phyloP scores from a whole-genome alignment of 1,140 invertebrate genomes.

The Brachionus plicatilis region DNA sequence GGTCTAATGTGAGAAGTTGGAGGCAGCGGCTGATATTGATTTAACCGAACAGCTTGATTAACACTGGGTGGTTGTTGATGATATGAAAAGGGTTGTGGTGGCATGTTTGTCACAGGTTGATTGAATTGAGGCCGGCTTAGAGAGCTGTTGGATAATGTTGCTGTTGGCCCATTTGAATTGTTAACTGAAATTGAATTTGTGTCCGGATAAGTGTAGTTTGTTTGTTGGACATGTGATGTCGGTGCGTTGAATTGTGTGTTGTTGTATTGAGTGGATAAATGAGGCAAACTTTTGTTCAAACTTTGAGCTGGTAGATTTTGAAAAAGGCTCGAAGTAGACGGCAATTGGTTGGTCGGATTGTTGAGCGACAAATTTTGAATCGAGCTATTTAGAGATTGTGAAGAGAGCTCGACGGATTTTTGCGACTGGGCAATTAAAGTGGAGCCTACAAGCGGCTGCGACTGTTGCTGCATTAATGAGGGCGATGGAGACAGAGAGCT shows the following conservation, averaged over 20 bases:
- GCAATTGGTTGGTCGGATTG: neutral
- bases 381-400: neutral
- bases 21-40: neutral
- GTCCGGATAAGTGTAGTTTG: neutral
- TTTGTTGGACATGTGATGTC: no score
- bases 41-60: neutral
- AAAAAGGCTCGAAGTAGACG: neutral
- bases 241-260: neutral
- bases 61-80: neutral
- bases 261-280: neutral
- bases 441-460: neutral
- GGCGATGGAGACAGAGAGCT: neutral
- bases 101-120: neutral
- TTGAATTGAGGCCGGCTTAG: neutral
- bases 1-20: no score
- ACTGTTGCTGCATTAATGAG: neutral
- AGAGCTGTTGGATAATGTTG: neutral
- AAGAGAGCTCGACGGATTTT: constrained; percentile 1
- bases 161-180: no score
- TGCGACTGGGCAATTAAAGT: constrained; percentile 10
- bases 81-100: neutral
- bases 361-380: neutral
- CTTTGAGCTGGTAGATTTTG: constrained; percentile 22
- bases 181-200: neutral
- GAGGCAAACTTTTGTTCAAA: neutral